These are phyloP conservation scores for Brachionus koreanus DNA, from an alignment of 1,140 invertebrate species.

Conservation along the genomic window DNA sequence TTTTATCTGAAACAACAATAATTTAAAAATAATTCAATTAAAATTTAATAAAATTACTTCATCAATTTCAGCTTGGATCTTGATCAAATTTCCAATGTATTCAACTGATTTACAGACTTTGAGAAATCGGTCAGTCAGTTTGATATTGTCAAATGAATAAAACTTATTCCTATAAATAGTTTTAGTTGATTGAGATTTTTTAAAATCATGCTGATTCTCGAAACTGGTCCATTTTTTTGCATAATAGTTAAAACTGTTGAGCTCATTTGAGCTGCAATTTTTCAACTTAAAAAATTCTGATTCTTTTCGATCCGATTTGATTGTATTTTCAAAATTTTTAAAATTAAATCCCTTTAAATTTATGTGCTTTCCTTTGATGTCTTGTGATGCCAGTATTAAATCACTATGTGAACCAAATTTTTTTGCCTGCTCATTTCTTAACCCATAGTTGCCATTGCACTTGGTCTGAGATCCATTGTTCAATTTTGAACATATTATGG, in stretches of 20 bases:
- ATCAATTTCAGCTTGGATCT: slow-evolving; percentile 16
- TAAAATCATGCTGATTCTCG: neutral
- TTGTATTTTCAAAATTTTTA: neutral
- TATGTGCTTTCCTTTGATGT: neutral
- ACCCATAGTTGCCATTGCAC: neutral
- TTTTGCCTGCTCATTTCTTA: neutral
- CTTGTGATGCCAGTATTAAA: neutral
- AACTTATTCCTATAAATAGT: neutral
- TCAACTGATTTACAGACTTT: slow-evolving; percentile 29
- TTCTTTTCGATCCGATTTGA: neutral
- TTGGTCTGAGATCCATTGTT: neutral
- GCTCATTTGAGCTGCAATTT: neutral
- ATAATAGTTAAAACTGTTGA: neutral
- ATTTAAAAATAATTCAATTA: neutral
- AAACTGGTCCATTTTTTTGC: slow-evolving; percentile 10
- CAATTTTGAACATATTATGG: neutral
- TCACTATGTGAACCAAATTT: neutral
- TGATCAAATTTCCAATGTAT: slow-evolving; percentile 7
- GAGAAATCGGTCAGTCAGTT: neutral
- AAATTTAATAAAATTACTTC: neutral
- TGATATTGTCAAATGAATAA: slow-evolving; percentile 4
- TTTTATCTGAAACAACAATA: slow-evolving; percentile 50
- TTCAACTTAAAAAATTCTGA: neutral
- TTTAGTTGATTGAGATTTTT: slow-evolving; percentile 26
- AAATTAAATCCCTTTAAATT: neutral